Evolutionary conservation across 1,140 invertebrate genomes (phyloP).

Genomic region (Panagrolaimus sp.): DNA sequence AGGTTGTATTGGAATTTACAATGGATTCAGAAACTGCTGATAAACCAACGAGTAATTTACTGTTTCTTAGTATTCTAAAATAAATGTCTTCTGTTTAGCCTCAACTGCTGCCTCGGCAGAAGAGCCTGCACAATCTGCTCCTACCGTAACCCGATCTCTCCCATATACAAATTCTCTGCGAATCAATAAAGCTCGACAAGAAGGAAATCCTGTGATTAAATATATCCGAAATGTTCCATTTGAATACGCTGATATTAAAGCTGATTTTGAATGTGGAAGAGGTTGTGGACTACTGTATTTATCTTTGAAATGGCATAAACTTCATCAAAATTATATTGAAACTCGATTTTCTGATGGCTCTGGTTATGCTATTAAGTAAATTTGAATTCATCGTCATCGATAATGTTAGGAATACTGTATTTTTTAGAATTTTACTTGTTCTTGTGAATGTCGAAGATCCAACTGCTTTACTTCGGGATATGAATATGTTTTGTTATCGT

Average conservation of each 20-base stretch:
- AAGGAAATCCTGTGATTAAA: conserved; percentile 56
- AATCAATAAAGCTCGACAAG: conserved; percentile 50
- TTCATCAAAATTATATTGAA: conserved; percentile 55
- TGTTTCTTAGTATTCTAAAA: no score
- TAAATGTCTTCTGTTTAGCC: background rate
- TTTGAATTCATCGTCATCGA: conserved; percentile 21
- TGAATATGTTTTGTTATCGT: conserved; percentile 57
- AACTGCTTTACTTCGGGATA: conserved; percentile 47
- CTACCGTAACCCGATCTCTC: background rate
- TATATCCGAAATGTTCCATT: conserved; percentile 58
- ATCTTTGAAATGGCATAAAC: conserved; percentile 55
- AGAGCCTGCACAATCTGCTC: background rate
- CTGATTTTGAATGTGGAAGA: conserved; percentile 49
- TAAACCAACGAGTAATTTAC: no score
- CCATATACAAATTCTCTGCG: conserved; percentile 27
- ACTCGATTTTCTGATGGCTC: conserved; percentile 43
- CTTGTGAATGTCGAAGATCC: conserved; percentile 56
- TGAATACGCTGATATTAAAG: conserved; percentile 47
- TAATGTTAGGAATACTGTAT: background rate
- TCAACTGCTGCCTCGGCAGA: background rate
- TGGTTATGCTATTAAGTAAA: conserved; percentile 38
- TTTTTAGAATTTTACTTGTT: conserved; percentile 48
- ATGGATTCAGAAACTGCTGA: no score
- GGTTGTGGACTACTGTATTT: conserved; percentile 53
- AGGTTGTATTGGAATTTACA: no score